A percentile compares a stretch with the other conserved stretches of the same genome.
Evolutionary conservation across 2,888 invertebrate genomes (phyloP).

Genomic region (Spodoptera littoralis): DNA sequence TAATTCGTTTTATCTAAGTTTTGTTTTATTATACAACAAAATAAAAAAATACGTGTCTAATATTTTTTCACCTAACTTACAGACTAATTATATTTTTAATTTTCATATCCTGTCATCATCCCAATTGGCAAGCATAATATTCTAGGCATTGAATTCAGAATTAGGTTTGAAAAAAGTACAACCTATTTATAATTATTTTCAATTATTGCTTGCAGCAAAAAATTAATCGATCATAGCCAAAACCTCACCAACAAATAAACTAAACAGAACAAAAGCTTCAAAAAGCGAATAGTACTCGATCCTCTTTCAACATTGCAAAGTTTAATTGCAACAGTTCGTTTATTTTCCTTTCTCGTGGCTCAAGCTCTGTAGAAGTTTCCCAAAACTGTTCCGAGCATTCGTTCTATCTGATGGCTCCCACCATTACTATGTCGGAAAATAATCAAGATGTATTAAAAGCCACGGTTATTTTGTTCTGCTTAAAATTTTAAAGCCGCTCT

Average conservation of each 20-base stretch:
- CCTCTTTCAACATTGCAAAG: slow-evolving; percentile 57
- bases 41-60: too few relatives aligned
- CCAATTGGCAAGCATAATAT: too few relatives aligned
- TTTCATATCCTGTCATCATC: too few relatives aligned
- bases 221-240: slow-evolving; percentile 17
- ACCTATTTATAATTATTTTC: too few relatives aligned
- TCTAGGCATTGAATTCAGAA: too few relatives aligned
- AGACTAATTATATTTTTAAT: too few relatives aligned
- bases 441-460: slow-evolving; percentile 42
- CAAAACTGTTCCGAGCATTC: slow-evolving; percentile 45
- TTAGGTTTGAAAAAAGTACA: too few relatives aligned
- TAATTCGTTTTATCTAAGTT: too few relatives aligned
- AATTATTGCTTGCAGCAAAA: background rate
- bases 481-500: slow-evolving; percentile 23
- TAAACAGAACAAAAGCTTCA: slow-evolving; percentile 1
- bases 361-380: slow-evolving; percentile 46
- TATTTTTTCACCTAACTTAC: too few relatives aligned
- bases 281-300: slow-evolving; percentile 56
- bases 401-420: slow-evolving; percentile 26
- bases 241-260: background rate
- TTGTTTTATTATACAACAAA: too few relatives aligned
- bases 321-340: slow-evolving; percentile 72
- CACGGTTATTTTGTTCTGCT: slow-evolving; percentile 23
- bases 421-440: slow-evolving; percentile 46
- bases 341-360: slow-evolving; percentile 60